Percentiles rank a stretch among this genome's conserved stretches.
Evolutionary conservation across 1,140 invertebrate species (phyloP).

Genomic region (Danaus plexippus): DNA sequence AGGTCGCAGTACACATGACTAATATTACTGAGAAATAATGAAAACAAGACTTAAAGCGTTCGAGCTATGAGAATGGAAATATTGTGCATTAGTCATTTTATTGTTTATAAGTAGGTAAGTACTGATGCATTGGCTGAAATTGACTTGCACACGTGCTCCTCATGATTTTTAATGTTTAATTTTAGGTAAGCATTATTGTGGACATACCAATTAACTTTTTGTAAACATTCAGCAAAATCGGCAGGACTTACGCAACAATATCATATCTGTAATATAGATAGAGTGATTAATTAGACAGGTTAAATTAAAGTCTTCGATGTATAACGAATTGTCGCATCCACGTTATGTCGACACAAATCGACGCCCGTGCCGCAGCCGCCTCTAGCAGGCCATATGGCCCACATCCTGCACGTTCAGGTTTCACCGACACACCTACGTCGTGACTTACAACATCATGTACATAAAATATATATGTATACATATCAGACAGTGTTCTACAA

Average conservation of each 20-base stretch:
- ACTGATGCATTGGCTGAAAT: slow-evolving; percentile 35
- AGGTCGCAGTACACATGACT: too few species aligned
- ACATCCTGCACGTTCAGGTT: slow-evolving; percentile 55
- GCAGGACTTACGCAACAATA: too few species aligned
- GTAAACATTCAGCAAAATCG: too few species aligned
- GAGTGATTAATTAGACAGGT: background rate
- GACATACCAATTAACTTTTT: slow-evolving; percentile 19
- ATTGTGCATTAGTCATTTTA: slow-evolving; percentile 12
- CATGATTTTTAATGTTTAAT: slow-evolving; percentile 48
- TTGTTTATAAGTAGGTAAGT: slow-evolving; percentile 12
- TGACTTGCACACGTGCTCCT: slow-evolving; percentile 50
- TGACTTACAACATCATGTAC: slow-evolving; percentile 1
- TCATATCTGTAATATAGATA: too few species aligned
- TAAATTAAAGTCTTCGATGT: background rate
- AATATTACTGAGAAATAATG: too few species aligned
- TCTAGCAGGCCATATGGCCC: slow-evolving; percentile 52
- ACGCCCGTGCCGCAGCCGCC: slow-evolving; percentile 57
- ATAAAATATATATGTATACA: slow-evolving; percentile 5
- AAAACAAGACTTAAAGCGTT: too few species aligned
- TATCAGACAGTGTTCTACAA: background rate
- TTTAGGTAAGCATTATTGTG: slow-evolving; percentile 26
- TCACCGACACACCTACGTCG: slow-evolving; percentile 28
- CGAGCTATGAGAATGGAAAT: background rate
- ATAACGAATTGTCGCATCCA: slow-evolving; percentile 11
- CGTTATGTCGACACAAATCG: slow-evolving; percentile 10